Evolutionary conservation across 2,113 vertebrate genomes (phyloP).

Genomic region (Pampusana beccarii): DNA sequence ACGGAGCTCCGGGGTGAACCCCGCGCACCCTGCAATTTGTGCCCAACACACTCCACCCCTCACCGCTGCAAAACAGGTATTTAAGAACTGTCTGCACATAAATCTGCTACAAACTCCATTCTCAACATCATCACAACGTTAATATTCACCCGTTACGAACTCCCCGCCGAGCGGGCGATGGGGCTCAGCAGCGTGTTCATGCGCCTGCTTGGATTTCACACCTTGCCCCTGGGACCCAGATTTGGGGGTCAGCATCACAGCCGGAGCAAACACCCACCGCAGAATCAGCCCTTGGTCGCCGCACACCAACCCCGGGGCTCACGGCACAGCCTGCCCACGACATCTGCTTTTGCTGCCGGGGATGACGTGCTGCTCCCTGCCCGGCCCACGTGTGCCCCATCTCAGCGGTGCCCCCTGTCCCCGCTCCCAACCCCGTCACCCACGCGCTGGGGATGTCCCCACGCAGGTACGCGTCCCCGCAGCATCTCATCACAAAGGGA

Average conservation of each 20-base stretch:
- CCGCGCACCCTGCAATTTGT: not conserved
- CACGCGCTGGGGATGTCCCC: not conserved
- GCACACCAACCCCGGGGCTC: accelerated
- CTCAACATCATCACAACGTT: not conserved
- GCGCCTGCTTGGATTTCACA: accelerated
- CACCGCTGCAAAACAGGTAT: accelerated
- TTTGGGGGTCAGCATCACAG: not conserved
- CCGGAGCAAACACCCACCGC: accelerated
- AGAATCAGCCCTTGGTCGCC: not conserved
- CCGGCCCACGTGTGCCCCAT: accelerated
- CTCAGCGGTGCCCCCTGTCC: not conserved
- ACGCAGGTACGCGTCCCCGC: not conserved
- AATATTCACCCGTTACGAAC: not conserved
- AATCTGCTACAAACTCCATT: not conserved
- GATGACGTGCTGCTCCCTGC: not conserved
- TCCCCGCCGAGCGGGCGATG: accelerated
- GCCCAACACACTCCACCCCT: not conserved
- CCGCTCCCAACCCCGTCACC: accelerated
- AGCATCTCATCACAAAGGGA: not conserved
- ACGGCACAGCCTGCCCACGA: not conserved
- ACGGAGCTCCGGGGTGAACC: not conserved
- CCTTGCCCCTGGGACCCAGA: not conserved
- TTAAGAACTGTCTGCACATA: not conserved
- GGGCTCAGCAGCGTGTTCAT: accelerated
- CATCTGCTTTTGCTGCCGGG: accelerated